phyloP scores from a whole-genome alignment of 2,113 vertebrate genomes.

The Nerophis lumbriciformis region DNA sequence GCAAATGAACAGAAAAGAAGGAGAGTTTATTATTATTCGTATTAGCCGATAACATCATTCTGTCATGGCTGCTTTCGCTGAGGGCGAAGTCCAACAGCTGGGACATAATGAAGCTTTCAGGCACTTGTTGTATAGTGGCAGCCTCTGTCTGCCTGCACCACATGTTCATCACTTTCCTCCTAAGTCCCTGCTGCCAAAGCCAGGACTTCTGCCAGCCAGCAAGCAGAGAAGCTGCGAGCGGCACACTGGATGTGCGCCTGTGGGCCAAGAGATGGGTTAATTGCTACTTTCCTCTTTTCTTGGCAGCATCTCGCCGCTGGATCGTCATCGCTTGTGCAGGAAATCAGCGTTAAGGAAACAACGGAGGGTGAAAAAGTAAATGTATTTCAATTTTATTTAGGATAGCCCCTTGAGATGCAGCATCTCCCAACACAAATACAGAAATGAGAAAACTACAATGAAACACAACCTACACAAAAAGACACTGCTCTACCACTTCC shows the following conservation, averaged over 20 bases:
- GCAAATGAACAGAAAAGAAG: conserved; percentile 7
- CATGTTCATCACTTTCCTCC: conserved; percentile 65
- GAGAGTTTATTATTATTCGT: conserved; percentile 25
- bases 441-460: too few relatives aligned
- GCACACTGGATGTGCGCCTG: conserved; percentile 46
- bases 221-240: conserved; percentile 25
- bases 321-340: background rate
- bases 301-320: conserved; percentile 1
- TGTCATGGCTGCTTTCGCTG: conserved; percentile 60
- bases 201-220: conserved; percentile 20
- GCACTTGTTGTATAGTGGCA: conserved; percentile 67
- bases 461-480: too few relatives aligned
- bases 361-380: background rate
- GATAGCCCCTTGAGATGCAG: too few relatives aligned
- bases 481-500: too few relatives aligned
- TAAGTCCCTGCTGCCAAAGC: conserved; percentile 48
- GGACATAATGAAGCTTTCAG: conserved; percentile 74
- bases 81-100: conserved; percentile 72
- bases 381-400: background rate
- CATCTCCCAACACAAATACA: too few relatives aligned
- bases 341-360: conserved; percentile 6
- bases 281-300: conserved; percentile 53
- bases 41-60: conserved; percentile 57
- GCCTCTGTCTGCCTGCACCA: conserved; percentile 67
- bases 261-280: conserved; percentile 60